These are phyloP conservation scores for Tetragnatha versicolor DNA, from an alignment of 1,140 invertebrate species.

Conservation along the genomic window DNA sequence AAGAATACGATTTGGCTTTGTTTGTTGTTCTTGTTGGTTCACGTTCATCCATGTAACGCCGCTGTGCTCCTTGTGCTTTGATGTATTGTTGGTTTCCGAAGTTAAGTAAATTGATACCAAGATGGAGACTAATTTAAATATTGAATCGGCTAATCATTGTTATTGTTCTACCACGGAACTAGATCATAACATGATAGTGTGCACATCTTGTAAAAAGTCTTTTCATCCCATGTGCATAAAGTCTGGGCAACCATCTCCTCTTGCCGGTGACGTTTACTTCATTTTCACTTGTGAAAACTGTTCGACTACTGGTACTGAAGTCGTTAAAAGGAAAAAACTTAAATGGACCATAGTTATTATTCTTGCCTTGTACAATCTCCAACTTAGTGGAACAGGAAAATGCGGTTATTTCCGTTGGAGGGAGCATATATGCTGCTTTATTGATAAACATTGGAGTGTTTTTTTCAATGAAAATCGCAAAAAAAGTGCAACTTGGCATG, in stretches of 20 bases:
- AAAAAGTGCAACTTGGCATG: slow-evolving; percentile 80
- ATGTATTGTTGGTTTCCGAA: no score
- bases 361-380: slow-evolving; percentile 51
- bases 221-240: slow-evolving; percentile 60
- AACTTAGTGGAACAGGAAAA: slow-evolving; percentile 60
- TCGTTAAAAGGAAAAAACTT: slow-evolving; percentile 70
- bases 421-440: slow-evolving; percentile 74
- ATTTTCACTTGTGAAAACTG: slow-evolving; percentile 75
- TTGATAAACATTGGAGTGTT: slow-evolving; percentile 74
- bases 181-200: slow-evolving; percentile 44
- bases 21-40: no score
- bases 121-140: no score
- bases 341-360: slow-evolving; percentile 67
- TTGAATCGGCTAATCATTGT: slow-evolving; percentile 10
- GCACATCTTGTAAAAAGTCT: slow-evolving; percentile 25
- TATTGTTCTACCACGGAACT: slow-evolving; percentile 21
- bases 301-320: slow-evolving; percentile 67
- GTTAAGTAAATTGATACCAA: no score
- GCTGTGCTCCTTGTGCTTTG: no score
- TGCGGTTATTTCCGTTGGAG: slow-evolving; percentile 78
- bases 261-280: slow-evolving; percentile 80
- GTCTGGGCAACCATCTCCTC: slow-evolving; percentile 69
- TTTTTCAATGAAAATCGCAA: slow-evolving; percentile 67
- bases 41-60: no score
- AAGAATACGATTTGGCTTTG: no score